Conservation (phyloP, 2,113 vertebrate genomes). For the Paedocypris sp. region DNA sequence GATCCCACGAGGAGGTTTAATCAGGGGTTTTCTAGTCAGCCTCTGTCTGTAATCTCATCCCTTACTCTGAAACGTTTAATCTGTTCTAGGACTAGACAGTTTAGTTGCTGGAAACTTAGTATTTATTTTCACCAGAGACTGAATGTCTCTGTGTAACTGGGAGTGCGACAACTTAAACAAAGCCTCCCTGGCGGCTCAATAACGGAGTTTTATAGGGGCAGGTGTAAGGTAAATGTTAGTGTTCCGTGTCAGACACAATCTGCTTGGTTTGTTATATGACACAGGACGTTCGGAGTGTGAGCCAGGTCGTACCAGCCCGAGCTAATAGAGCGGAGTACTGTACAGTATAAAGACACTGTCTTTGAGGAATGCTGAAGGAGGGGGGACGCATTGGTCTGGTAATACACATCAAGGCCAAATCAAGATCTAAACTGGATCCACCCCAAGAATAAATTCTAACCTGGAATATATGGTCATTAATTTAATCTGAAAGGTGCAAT, state of each 20-base stretch:
- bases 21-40: not conserved
- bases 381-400: not conserved
- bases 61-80: too few species aligned
- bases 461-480: too few species aligned
- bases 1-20: constrained; percentile 6
- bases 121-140: not conserved
- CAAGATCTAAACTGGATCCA: too few species aligned
- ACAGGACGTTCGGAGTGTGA: constrained; percentile 9
- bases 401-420: too few species aligned
- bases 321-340: not conserved
- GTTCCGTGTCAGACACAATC: constrained; percentile 12
- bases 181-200: not conserved
- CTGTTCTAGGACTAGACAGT: too few species aligned
- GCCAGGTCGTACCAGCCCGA: constrained; percentile 1
- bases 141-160: not conserved
- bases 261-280: not conserved
- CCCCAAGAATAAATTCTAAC: too few species aligned
- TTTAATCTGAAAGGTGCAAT: too few species aligned
- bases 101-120: constrained; percentile 1
- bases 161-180: not conserved
- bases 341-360: constrained; percentile 15
- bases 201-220: not conserved
- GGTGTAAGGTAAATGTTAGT: constrained; percentile 12
- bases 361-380: constrained; percentile 28
- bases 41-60: too few species aligned